A percentile compares a stretch with the other conserved stretches of the same genome.
These are phyloP conservation scores for Operophtera brumata DNA, from an alignment of 2,888 invertebrate species.

Conservation along the genomic window DNA sequence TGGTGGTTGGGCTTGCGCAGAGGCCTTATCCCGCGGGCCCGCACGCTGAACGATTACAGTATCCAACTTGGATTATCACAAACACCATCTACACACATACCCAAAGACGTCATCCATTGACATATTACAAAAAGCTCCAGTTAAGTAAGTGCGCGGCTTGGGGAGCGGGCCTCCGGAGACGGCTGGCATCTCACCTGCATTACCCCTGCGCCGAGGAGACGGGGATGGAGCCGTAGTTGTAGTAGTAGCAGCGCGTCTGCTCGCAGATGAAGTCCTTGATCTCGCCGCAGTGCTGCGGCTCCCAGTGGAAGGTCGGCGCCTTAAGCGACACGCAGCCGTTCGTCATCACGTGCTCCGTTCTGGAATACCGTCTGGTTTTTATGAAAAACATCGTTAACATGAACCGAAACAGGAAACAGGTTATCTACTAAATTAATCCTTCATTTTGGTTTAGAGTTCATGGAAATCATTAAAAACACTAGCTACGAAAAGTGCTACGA, in stretches of 20 bases:
- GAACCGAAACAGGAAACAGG: neutral
- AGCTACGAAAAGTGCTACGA: no score
- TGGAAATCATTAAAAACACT: no score
- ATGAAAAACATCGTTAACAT: conserved; percentile 48
- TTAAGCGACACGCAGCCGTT: conserved; percentile 89
- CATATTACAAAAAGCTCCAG: conserved; percentile 21
- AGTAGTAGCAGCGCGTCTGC: conserved; percentile 94
- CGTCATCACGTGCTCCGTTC: conserved; percentile 79
- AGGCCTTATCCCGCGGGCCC: conserved; percentile 76
- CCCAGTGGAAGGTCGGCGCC: conserved; percentile 90
- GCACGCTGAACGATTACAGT: conserved; percentile 61
- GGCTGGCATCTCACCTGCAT: conserved; percentile 88
- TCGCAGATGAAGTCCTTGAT: conserved; percentile 94
- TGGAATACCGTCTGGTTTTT: conserved; percentile 76
- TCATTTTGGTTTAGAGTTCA: neutral
- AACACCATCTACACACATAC: conserved; percentile 40
- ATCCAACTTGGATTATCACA: conserved; percentile 56
- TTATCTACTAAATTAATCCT: no score
- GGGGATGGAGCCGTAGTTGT: conserved; percentile 94
- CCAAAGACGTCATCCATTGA: conserved; percentile 39
- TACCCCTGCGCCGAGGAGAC: conserved; percentile 95
- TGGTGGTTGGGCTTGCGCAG: conserved; percentile 80
- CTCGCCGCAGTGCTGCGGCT: conserved; percentile 89
- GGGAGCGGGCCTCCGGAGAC: conserved; percentile 79
- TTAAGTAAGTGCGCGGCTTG: conserved; percentile 61